Conservation (phyloP, 2,113 vertebrate species). For the Ancistrus triradiatus region DNA sequence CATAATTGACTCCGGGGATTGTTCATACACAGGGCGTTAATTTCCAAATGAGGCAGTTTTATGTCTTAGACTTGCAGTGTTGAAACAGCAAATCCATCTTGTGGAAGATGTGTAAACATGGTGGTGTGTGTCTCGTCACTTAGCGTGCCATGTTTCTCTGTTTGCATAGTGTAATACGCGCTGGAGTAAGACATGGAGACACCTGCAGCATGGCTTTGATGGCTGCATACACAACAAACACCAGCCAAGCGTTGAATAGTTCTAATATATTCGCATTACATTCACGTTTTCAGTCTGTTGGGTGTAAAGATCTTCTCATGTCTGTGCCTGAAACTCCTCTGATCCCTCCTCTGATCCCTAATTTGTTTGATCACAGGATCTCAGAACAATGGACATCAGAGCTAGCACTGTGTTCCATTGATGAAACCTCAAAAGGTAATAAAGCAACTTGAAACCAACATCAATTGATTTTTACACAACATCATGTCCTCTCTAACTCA, state of each 20-base stretch:
- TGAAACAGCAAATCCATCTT: slow-evolving; percentile 6
- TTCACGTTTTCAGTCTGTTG: slow-evolving; percentile 27
- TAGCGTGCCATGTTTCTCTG: neutral
- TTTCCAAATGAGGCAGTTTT: neutral
- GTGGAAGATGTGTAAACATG: neutral
- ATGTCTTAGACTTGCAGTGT: neutral
- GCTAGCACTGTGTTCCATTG: slow-evolving; percentile 20
- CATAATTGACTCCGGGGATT: neutral
- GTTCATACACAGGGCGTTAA: neutral
- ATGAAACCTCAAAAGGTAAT: slow-evolving; percentile 13
- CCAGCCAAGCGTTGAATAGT: neutral
- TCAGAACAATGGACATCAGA: slow-evolving; percentile 37
- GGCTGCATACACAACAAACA: slow-evolving; percentile 16
- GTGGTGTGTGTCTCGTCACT: neutral
- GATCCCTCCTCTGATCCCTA: slow-evolving; percentile 38
- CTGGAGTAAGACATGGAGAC: slow-evolving; percentile 24
- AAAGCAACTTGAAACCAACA: slow-evolving; percentile 20
- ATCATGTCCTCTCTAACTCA: too few species aligned
- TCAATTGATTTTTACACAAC: too few species aligned
- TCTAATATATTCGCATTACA: slow-evolving; percentile 37
- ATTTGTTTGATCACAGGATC: slow-evolving; percentile 39
- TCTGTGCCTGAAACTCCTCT: slow-evolving; percentile 31
- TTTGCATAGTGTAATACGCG: slow-evolving; percentile 2
- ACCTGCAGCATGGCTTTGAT: slow-evolving; percentile 40
- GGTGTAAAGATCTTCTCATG: slow-evolving; percentile 36